Evolutionary conservation across 2,888 invertebrate genomes (phyloP).

Genomic region (Drosophila melanosoma): DNA sequence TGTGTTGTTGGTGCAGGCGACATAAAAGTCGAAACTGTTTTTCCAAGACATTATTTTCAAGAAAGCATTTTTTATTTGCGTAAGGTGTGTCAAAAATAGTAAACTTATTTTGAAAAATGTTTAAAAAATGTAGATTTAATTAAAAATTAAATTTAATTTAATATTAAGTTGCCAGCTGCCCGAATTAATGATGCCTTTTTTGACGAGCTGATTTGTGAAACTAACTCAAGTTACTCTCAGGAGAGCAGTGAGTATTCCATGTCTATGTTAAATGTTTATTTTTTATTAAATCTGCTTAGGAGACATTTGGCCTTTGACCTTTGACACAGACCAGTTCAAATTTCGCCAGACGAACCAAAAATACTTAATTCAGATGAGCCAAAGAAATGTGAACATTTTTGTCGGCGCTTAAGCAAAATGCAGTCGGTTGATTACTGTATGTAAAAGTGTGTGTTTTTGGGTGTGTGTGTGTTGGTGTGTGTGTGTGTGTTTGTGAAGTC

Average conservation of each 20-base stretch:
- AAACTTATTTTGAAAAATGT: too few species aligned
- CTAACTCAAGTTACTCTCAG: neutral
- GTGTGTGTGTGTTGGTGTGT: slow-evolving; percentile 7
- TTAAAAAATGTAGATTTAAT: too few species aligned
- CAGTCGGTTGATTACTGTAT: slow-evolving; percentile 30
- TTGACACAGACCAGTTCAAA: neutral
- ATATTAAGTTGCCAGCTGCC: too few species aligned
- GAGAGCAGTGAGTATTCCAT: neutral
- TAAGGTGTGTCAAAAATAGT: too few species aligned
- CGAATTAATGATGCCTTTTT: neutral
- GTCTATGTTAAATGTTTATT: neutral
- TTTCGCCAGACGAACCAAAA: neutral
- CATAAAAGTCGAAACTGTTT: neutral
- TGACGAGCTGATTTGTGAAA: neutral
- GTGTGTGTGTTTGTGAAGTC: slow-evolving; percentile 45
- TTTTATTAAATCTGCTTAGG: neutral
- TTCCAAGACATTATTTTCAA: neutral
- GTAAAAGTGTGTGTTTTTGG: slow-evolving; percentile 11
- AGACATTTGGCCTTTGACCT: neutral
- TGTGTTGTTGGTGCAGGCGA: slow-evolving; percentile 40
- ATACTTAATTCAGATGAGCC: neutral
- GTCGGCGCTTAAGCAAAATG: slow-evolving; percentile 14
- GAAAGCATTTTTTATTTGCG: too few species aligned
- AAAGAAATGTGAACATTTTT: slow-evolving; percentile 19
- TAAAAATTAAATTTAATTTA: too few species aligned